Base-by-base conservation (phyloP, 2,113 vertebrate species). In the Corydoras maculifer region DNA sequence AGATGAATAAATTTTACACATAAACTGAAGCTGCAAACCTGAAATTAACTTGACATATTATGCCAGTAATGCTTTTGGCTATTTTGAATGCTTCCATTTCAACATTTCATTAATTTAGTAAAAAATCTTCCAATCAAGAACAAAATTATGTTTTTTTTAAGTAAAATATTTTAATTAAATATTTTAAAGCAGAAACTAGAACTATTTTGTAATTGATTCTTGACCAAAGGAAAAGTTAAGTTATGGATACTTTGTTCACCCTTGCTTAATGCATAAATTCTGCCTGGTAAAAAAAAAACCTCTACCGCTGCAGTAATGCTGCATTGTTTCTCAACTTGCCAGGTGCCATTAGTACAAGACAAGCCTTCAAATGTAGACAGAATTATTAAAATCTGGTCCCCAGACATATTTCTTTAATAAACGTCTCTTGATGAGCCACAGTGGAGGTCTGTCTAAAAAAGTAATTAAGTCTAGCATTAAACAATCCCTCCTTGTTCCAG, bases 401-500 rank as follows among this genome's bases (percentile, higher is more conserved):
- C 50, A 70, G 65, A 69, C 54, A 64, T 65, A 70, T 73, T 78
- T 51, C 30, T 76, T 75, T 76, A 75, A 79, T 79, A 73, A 77
- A 68, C n/a, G 30, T 35, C 12, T 57, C 43, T 35, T 48, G 58
- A 69, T 76, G 70, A 79, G 25, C 59, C 55, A 43, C 50, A 72
- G 43, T 71, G 18, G 68, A 75, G 58, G 61, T 68, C 50, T 75
- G 64, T 75, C 54, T 75, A 66, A 69, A 77, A 66, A 75, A 29
- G 62, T 68, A 77, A 77, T 77, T 72, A 75, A 43, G 69, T 68
- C 51, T 62, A 18, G 35, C 15, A 57, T 54, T 57, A 64, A 54
- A 82, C 77, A 79, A 67, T 14, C 73, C 70, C 53, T 68, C 71
- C 71, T 77, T 82, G 81, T 82, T 77, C 25, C 31, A 43, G 58